Percentiles rank a stretch among this genome's conserved stretches.
phyloP scores from a whole-genome alignment of 2,113 vertebrate species.

The Neolamprologus kungweensis region DNA sequence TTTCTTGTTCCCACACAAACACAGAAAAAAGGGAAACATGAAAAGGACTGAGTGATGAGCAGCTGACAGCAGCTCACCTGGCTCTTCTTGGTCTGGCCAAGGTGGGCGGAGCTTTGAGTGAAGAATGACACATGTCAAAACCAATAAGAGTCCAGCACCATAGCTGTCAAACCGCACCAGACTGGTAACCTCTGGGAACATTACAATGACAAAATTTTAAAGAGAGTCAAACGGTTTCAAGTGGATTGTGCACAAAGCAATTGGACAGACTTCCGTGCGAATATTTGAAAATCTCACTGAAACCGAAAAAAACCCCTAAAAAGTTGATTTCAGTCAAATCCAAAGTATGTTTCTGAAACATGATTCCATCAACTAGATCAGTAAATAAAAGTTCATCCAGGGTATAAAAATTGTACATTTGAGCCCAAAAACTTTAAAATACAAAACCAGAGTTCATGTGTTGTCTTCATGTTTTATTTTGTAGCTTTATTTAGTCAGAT shows the following conservation, averaged over 20 bases:
- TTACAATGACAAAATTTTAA: not conserved
- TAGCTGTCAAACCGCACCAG: not conserved
- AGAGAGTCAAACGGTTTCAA: not conserved
- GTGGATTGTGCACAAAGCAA: not conserved
- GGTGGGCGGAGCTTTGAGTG: conserved; percentile 38
- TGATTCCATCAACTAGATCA: not conserved
- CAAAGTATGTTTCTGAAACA: not conserved
- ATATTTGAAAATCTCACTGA: not conserved
- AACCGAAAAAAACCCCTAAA: not conserved
- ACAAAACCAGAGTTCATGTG: not conserved
- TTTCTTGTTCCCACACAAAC: conserved; percentile 31
- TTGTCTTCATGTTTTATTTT: not conserved
- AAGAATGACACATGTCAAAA: conserved; percentile 46
- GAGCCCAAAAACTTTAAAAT: not conserved
- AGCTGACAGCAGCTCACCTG: conserved; percentile 54
- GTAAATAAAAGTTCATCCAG: not conserved
- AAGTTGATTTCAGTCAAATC: not conserved
- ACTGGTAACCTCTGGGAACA: not conserved
- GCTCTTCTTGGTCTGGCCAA: conserved; percentile 9
- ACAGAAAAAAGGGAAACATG: conserved; percentile 52
- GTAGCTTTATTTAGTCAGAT: not conserved
- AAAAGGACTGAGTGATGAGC: conserved; percentile 66
- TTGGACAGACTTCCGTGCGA: not conserved
- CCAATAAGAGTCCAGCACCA: conserved; percentile 15
- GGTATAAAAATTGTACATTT: not conserved